phyloP scores from a whole-genome alignment of 2,888 invertebrate genomes.

The Altica lythri region DNA sequence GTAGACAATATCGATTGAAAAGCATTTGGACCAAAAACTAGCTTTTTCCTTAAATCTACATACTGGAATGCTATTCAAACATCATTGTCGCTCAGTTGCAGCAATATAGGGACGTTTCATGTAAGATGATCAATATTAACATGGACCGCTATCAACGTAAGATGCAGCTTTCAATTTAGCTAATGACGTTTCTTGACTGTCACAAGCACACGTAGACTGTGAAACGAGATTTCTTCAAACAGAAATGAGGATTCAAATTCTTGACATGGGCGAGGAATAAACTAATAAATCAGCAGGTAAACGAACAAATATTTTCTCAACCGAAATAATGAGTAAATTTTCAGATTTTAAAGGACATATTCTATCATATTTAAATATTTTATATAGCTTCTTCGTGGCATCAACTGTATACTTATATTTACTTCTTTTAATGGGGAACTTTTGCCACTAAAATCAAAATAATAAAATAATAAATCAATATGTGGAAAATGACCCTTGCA shows the following conservation, averaged over 20 bases:
- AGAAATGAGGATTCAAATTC: slow-evolving; percentile 31
- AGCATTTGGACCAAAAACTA: slow-evolving; percentile 54
- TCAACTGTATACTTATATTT: too few species aligned
- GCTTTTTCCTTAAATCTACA: slow-evolving; percentile 50
- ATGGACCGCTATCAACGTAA: slow-evolving; percentile 52
- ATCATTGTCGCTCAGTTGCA: slow-evolving; percentile 47
- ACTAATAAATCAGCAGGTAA: too few species aligned
- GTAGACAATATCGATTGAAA: slow-evolving; percentile 45
- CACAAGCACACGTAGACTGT: slow-evolving; percentile 56
- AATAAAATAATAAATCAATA: too few species aligned
- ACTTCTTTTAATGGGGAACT: too few species aligned
- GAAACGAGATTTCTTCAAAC: slow-evolving; percentile 49
- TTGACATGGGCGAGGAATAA: slow-evolving; percentile 6
- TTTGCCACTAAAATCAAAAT: too few species aligned
- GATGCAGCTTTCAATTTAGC: slow-evolving; percentile 60
- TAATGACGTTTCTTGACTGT: slow-evolving; percentile 59
- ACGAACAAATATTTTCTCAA: too few species aligned
- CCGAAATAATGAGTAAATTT: too few species aligned
- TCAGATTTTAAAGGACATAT: too few species aligned
- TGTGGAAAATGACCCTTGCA: too few species aligned
- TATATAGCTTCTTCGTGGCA: too few species aligned
- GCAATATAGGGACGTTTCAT: slow-evolving; percentile 38
- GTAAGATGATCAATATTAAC: slow-evolving; percentile 30
- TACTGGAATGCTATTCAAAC: slow-evolving; percentile 59
- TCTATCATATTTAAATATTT: too few species aligned